A percentile compares a stretch with the other conserved stretches of the same genome.
Conservation (phyloP, 2,113 vertebrate genomes). For the human region GRCh38 chr1:14332501-14333000, state of each 20-base stretch:
- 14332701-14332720: not conserved
- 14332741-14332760: not conserved
- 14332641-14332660: not conserved
- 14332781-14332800: not conserved
- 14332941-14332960: no score
- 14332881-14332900: no score
- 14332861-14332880: not conserved
- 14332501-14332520: accelerated
- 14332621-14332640: accelerated
- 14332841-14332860: not conserved
- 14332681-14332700: not conserved
- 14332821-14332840: not conserved
- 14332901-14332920: no score
- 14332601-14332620: not conserved
- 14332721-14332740: not conserved
- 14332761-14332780: not conserved
- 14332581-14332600: not conserved
- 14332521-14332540: not conserved
- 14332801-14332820: not conserved
- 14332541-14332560: not conserved
- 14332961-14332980: no score
- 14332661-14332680: not conserved
- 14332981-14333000: no score
- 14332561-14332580: not conserved
- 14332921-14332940: no score